Base-by-base conservation (phyloP, 2,113 vertebrate genomes). In the Xiphophorus couchianus region DNA sequence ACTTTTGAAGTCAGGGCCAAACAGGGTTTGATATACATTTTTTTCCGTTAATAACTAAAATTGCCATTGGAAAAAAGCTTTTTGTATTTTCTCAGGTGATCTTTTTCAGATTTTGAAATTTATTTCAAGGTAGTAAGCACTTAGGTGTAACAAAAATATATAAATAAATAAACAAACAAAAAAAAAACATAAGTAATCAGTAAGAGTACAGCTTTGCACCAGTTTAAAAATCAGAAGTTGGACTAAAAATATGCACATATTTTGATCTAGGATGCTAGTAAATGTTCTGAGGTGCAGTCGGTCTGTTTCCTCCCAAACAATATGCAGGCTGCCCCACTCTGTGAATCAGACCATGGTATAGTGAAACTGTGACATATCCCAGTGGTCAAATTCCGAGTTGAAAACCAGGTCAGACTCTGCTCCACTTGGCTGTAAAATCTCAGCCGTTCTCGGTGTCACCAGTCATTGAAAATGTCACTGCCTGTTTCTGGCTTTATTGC, bases 401-500 rank as follows among this genome's bases (percentile, higher is more conserved):
- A 65, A 65, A 28, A 30, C 33, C 30, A 65, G 33, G 33, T 35
- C 63, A 33, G 31, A 65, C 31, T 65, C 63, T 9, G 19, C 63
- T 65, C 33, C 31, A 65, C 30, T 30, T 33, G 8, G 17, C 44
- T 51, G 51, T n/a, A 58, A 58, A 58, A n/a, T 25, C 51, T 58
- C 51, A n/a, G 51, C 51, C 51, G 7, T 54, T 30, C 11, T 54
- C 31, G 31, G 48, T 69, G 63, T 77, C 84, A 77, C 62, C 65
- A 51, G 74, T 66, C 67, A 0, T 68, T 79, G 67, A 39, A 83
- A 85, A 83, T 77, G 74, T 78, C 80, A 77, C 54, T 77, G 80
- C 70, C 71, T 80, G 74, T 83, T 83, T 86, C 27, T 72, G 66
- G 69, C 51, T 30, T 61, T 35, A 48, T 77, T 75, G 54, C 33